Conservation (phyloP, 2,113 vertebrate species). For the Recurvirostra avosetta region DNA sequence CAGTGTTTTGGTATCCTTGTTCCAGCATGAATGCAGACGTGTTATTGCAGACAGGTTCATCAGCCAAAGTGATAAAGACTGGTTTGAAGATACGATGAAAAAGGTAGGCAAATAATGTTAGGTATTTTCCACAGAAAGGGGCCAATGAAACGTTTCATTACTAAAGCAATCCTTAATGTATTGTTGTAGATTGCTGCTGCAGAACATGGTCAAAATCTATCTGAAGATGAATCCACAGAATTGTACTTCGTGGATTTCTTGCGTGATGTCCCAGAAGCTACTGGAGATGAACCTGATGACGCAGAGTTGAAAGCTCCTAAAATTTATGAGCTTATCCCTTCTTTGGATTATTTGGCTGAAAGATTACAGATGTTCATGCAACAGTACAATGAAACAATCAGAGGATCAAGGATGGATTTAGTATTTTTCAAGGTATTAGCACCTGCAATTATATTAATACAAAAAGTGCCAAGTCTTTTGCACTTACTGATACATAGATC, state of each 20-base stretch:
- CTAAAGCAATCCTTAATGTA: background rate
- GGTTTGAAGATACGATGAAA: slow-evolving; percentile 71
- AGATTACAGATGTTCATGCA: slow-evolving; percentile 73
- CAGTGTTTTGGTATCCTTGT: slow-evolving; percentile 75
- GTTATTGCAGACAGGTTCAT: slow-evolving; percentile 83
- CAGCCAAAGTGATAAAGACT: slow-evolving; percentile 72
- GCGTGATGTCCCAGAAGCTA: slow-evolving; percentile 74
- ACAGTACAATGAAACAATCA: slow-evolving; percentile 81
- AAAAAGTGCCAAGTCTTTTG: background rate
- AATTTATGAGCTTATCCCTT: slow-evolving; percentile 81
- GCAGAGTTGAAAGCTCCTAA: slow-evolving; percentile 76
- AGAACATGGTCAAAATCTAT: slow-evolving; percentile 71
- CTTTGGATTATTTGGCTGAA: slow-evolving; percentile 73
- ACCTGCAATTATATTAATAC: background rate
- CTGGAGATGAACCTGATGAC: slow-evolving; percentile 79
- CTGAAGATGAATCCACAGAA: slow-evolving; percentile 60
- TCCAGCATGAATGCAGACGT: slow-evolving; percentile 81
- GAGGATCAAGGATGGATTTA: slow-evolving; percentile 81
- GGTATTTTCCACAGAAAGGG: background rate
- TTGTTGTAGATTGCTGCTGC: slow-evolving; percentile 69
- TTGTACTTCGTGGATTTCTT: slow-evolving; percentile 85
- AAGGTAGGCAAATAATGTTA: slow-evolving; percentile 53
- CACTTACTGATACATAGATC: background rate
- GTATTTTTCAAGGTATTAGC: slow-evolving; percentile 83
- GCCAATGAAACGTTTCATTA: background rate